phyloP scores from a whole-genome alignment of 2,113 vertebrate genomes.

The Laticauda colubrina region DNA sequence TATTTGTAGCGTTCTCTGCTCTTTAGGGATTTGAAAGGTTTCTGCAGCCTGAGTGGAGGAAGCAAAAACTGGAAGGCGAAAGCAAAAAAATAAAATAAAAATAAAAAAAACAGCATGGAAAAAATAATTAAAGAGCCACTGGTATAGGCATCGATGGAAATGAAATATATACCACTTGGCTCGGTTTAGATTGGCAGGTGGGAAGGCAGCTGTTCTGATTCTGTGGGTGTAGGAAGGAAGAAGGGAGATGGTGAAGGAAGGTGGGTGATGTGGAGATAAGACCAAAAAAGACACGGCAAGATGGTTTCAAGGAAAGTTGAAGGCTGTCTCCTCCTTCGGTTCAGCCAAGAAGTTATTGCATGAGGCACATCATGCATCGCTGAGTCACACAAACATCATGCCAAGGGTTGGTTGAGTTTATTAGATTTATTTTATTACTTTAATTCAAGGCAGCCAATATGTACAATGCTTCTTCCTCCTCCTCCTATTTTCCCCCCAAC shows the following conservation, averaged over 20 bases:
- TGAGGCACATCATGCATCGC: neutral
- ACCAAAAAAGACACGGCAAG: neutral
- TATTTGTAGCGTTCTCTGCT: neutral
- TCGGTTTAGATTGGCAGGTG: neutral
- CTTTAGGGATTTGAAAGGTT: slow-evolving; percentile 11
- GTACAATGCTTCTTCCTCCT: neutral
- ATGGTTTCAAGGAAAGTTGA: neutral
- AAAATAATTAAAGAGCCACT: neutral
- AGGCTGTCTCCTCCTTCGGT: neutral
- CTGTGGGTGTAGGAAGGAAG: neutral
- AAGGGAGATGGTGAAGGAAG: neutral
- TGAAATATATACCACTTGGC: neutral
- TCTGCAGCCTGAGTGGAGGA: neutral
- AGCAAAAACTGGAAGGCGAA: neutral
- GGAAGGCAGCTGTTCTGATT: neutral
- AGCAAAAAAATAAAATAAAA: neutral
- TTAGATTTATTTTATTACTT: neutral
- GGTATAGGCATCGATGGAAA: rapidly evolving
- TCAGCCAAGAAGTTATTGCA: neutral
- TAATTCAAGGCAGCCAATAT: neutral
- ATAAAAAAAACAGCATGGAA: neutral
- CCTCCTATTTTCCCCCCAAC: neutral
- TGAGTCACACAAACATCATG: neutral
- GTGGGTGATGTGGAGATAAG: slow-evolving; percentile 22
- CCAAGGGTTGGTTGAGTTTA: neutral